These are phyloP conservation scores for Amiota minor DNA, from an alignment of 2,888 invertebrate species.

Conservation along the genomic window DNA sequence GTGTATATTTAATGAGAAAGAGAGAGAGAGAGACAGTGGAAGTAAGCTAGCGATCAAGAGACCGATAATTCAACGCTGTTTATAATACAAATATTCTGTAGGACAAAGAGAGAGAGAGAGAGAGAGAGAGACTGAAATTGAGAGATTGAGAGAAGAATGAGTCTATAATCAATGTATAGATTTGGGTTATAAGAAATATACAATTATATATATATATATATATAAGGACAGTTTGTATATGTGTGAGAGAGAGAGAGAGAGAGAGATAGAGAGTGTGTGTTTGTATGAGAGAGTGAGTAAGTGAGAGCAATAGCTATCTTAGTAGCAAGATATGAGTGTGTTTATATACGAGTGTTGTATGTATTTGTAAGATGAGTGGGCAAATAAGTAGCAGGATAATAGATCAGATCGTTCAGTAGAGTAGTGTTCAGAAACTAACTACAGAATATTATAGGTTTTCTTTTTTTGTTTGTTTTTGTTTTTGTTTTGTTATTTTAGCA, in stretches of 20 bases:
- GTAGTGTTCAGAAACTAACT: slow-evolving; percentile 17
- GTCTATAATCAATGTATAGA: neutral
- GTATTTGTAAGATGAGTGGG: too few species aligned
- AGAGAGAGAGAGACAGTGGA: slow-evolving; percentile 12
- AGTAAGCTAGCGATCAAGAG: slow-evolving; percentile 3
- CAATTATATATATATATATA: slow-evolving; percentile 3
- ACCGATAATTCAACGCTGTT: neutral
- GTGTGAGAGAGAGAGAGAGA: neutral
- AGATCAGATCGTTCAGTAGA: neutral
- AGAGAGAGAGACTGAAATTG: slow-evolving; percentile 21
- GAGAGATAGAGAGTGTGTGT: neutral
- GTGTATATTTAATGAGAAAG: neutral
- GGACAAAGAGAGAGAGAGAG: slow-evolving; percentile 36
- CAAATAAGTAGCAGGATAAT: neutral
- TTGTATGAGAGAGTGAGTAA: neutral
- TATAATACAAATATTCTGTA: slow-evolving; percentile 16
- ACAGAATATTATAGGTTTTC: neutral
- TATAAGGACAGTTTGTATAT: neutral
- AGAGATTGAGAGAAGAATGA: neutral
- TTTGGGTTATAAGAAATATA: too few species aligned
- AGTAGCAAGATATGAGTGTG: neutral
- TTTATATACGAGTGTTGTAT: neutral
- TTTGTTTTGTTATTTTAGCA: slow-evolving; percentile 8
- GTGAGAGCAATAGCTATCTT: slow-evolving; percentile 4
- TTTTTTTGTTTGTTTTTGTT: slow-evolving; percentile 4